These are phyloP conservation scores for Neosilurus mollespiculum DNA, from an alignment of 2,797 vertebrate genomes.

Conservation along the genomic window DNA sequence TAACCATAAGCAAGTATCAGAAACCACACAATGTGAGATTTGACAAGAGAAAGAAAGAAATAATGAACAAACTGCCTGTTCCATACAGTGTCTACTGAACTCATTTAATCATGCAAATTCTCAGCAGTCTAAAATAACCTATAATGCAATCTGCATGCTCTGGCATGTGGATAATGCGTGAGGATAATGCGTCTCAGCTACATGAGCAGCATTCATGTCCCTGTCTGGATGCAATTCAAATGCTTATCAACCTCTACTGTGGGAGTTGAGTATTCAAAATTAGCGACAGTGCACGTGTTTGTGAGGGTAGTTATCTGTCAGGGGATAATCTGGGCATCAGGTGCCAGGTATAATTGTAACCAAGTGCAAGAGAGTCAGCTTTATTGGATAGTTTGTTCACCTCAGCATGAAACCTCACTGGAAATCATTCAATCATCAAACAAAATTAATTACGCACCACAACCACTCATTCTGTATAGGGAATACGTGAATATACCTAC, in stretches of 20 bases:
- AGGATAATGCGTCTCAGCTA: conserved; percentile 16
- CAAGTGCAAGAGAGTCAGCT: conserved; percentile 34
- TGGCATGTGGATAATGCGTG: not conserved
- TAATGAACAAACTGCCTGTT: not conserved
- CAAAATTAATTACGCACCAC: conserved; percentile 39
- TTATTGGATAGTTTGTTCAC: conserved; percentile 52
- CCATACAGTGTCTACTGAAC: not conserved
- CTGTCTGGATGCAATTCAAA: conserved; percentile 53
- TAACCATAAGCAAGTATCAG: not conserved
- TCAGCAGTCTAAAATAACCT: not conserved
- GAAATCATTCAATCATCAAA: conserved; percentile 44
- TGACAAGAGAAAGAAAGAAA: not conserved
- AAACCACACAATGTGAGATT: not conserved
- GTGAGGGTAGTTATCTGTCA: conserved; percentile 47
- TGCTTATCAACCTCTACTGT: conserved; percentile 47
- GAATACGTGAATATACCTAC: conserved; percentile 10
- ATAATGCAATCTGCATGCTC: not conserved
- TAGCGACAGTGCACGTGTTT: conserved; percentile 37
- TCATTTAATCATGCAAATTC: not conserved
- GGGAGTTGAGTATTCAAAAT: conserved; percentile 49
- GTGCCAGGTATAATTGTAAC: conserved; percentile 53
- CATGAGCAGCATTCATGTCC: conserved; percentile 52
- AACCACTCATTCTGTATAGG: conserved; percentile 26
- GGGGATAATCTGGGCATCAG: conserved; percentile 51
- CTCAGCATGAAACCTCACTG: conserved; percentile 51